Percentiles rank a stretch among this genome's conserved stretches.
These are phyloP conservation scores for Lordiphosa collinella DNA, from an alignment of 1,140 invertebrate species.

Conservation along the genomic window DNA sequence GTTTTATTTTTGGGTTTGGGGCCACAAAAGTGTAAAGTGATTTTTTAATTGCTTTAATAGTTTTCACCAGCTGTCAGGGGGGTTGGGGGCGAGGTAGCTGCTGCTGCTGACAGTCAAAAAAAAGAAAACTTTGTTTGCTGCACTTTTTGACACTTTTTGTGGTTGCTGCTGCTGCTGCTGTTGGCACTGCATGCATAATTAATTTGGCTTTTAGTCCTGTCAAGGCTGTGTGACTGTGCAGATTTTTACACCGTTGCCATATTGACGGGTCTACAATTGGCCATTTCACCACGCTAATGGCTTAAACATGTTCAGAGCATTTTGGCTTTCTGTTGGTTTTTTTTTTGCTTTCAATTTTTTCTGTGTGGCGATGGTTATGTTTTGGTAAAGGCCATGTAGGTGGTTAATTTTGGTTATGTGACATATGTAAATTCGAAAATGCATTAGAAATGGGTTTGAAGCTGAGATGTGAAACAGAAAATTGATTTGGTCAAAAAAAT, in stretches of 20 bases:
- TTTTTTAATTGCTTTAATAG: constrained; percentile 73
- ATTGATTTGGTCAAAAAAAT: no score
- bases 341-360: constrained; percentile 1
- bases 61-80: constrained; percentile 23
- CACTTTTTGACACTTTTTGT: constrained; percentile 13
- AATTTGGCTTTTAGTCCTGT: constrained; percentile 68
- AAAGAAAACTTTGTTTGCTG: constrained; percentile 19
- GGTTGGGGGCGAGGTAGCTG: constrained; percentile 3
- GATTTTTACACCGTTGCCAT: constrained; percentile 41
- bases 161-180: constrained; percentile 24
- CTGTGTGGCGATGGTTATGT: constrained; percentile 38
- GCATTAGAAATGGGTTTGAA: no score
- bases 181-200: constrained; percentile 66
- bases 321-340: constrained; percentile 10
- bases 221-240: constrained; percentile 7
- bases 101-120: constrained; percentile 52
- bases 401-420: neutral
- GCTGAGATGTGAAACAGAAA: no score
- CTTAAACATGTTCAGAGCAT: constrained; percentile 64
- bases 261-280: constrained; percentile 53
- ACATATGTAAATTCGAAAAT: no score
- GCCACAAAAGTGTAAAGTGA: constrained; percentile 68
- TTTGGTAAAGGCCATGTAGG: neutral
- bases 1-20: neutral
- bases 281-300: constrained; percentile 56